These are phyloP conservation scores for Crepidodera aurea DNA, from an alignment of 2,888 invertebrate species.

Conservation along the genomic window DNA sequence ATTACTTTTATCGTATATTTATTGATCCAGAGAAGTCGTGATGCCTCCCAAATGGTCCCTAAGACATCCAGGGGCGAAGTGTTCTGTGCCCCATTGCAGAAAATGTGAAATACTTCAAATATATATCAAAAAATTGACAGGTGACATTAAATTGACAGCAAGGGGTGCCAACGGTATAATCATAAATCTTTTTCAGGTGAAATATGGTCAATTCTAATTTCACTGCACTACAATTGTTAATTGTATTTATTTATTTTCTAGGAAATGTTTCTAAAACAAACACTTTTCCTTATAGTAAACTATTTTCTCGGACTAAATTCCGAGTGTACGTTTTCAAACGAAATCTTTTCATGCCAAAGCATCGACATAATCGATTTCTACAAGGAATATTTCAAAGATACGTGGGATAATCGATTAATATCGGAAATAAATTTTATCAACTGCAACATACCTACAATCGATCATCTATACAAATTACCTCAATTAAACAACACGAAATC, in stretches of 20 bases:
- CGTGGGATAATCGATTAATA: not conserved
- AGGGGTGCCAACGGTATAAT: no score
- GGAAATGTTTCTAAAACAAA: slow-evolving; percentile 1
- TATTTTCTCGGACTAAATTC: not conserved
- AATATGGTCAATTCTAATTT: no score
- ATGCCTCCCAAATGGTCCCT: no score
- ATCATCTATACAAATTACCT: slow-evolving; percentile 8
- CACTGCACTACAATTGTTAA: no score
- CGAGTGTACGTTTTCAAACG: slow-evolving; percentile 1
- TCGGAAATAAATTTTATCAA: slow-evolving; percentile 1
- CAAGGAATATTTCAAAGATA: slow-evolving; percentile 13
- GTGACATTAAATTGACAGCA: no score
- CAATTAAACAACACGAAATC: not conserved
- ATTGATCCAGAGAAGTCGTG: no score
- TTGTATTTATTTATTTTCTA: not conserved
- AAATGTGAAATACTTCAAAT: no score
- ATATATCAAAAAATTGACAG: no score
- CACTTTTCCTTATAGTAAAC: not conserved
- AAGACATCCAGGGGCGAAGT: no score
- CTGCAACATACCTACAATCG: slow-evolving; percentile 4
- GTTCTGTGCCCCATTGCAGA: no score
- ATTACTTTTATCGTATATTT: no score
- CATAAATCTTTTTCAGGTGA: no score
- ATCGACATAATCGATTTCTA: slow-evolving; percentile 5
- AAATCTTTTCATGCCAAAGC: slow-evolving; percentile 7